These are phyloP conservation scores for Apis mellifera DNA, from an alignment of 1,140 invertebrate species.

Conservation along the genomic window DNA sequence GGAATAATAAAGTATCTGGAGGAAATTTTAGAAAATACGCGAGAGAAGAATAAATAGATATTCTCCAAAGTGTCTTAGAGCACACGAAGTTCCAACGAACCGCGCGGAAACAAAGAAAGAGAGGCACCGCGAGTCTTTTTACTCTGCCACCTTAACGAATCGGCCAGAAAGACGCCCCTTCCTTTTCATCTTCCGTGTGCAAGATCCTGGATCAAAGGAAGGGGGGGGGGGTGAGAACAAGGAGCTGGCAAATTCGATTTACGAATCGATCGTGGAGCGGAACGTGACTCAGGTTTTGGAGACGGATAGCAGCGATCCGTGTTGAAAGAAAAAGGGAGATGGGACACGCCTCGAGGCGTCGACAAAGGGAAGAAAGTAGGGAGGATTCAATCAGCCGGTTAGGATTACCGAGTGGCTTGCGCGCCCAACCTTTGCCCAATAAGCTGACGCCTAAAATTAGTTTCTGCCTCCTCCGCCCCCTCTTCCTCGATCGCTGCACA, in stretches of 20 bases:
- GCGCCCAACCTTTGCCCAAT: constrained; percentile 27
- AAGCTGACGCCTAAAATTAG: constrained; percentile 40
- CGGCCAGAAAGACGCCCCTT: too few relatives aligned
- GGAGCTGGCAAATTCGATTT: constrained; percentile 9
- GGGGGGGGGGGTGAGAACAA: not conserved
- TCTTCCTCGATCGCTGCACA: not conserved
- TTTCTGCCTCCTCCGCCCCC: not conserved
- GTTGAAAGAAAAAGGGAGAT: not conserved
- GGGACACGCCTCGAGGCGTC: not conserved
- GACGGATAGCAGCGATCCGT: not conserved
- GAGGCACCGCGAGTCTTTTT: too few relatives aligned
- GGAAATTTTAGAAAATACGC: too few relatives aligned
- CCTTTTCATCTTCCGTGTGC: too few relatives aligned
- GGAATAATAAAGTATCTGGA: too few relatives aligned
- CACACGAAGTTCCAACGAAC: too few relatives aligned
- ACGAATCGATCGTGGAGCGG: not conserved
- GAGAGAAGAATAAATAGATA: too few relatives aligned
- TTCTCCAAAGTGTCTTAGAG: too few relatives aligned
- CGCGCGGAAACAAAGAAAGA: too few relatives aligned
- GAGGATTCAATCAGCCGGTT: constrained; percentile 31
- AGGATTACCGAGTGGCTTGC: constrained; percentile 33
- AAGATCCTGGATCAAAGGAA: not conserved
- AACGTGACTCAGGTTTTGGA: constrained; percentile 29
- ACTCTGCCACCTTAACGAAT: too few relatives aligned
- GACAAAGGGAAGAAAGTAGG: constrained; percentile 16